Evolutionary conservation across 2,888 invertebrate species (phyloP), one percentile per base, ranked within the genome.

Genomic region (Clistopyga incitator): DNA sequence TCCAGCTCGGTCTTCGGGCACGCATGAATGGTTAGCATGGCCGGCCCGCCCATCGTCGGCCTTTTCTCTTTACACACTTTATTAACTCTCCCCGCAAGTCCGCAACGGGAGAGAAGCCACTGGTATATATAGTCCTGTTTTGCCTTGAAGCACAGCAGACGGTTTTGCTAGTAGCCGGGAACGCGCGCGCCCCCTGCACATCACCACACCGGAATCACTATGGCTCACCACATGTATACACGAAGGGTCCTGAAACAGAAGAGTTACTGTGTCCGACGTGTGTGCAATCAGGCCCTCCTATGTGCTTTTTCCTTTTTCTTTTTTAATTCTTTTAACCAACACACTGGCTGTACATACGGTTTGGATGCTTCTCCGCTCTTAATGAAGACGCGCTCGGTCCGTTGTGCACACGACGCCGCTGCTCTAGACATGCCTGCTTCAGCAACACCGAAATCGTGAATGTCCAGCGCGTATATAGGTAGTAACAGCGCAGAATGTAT

Each of bases 61-160:
- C 88, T 90, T 89, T 90, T 90, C 90, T 88, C 90, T 90, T 90
- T 90, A 87, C 90, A 88, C 89, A 87, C 88, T 89, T 90, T 90
- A 90, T 90, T 90, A 90, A 90, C 90, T 90, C 89, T 87, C 86
- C 84, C 85, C 84, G 65, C 74, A 52, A 85, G 64, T 81, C 52
- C 52, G 45, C 65, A 54, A 54, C 56, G 23, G 56, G 13, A 6
- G 38, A 38, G 38, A 18, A 18, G 38, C n/a, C 18, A 64, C 38
- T n/a, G 38, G 54, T 34, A 61, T 54, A 71, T 20, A 52, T 50
- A 47, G 54, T 42, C 71, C 54, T 54, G 70, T 64, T 38, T 38
- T 65, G 54, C 34, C 29, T 70, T 20, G 59, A 23, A 65, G 65
- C 65, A 38, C 65, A 67, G 42, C 52, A 25, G 23, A 64, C 56